Conservation (phyloP, 37 sponge, comb jelly and placozoan species). For the Halichondria panicea region DNA sequence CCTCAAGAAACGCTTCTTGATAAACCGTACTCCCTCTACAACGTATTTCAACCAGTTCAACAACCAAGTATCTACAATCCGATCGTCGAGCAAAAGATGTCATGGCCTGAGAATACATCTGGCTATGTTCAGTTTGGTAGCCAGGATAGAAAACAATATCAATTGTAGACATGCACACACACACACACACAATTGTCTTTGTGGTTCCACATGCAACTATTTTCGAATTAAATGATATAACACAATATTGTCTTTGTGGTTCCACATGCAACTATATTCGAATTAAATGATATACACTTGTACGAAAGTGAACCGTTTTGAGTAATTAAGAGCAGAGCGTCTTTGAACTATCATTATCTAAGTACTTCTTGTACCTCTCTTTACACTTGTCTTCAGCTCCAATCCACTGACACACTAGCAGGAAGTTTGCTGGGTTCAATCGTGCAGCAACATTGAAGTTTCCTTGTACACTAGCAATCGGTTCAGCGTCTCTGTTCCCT, state of each 20-base stretch:
- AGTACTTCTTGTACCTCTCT: constrained; percentile 59
- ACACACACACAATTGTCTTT: not conserved
- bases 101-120: constrained; percentile 59
- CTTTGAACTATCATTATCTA: constrained; percentile 11
- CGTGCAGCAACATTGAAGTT: constrained; percentile 77
- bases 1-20: constrained; percentile 13
- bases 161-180: not conserved
- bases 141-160: constrained; percentile 19
- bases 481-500: constrained; percentile 54
- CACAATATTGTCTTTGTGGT: not conserved
- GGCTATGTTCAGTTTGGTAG: constrained; percentile 71
- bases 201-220: not conserved
- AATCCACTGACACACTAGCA: constrained; percentile 70
- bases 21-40: constrained; percentile 41
- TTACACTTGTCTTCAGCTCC: constrained; percentile 50
- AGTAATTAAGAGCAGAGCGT: constrained; percentile 19
- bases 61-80: constrained; percentile 10
- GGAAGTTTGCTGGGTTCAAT: constrained; percentile 47
- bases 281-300: not conserved
- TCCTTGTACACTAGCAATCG: constrained; percentile 29
- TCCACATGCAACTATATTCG: not conserved
- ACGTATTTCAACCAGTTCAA: constrained; percentile 59
- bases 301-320: not conserved
- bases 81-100: not conserved
- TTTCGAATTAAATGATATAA: not conserved